Evolutionary conservation across 2,113 vertebrate genomes (phyloP).

Genomic region (Nettapus auritus): DNA sequence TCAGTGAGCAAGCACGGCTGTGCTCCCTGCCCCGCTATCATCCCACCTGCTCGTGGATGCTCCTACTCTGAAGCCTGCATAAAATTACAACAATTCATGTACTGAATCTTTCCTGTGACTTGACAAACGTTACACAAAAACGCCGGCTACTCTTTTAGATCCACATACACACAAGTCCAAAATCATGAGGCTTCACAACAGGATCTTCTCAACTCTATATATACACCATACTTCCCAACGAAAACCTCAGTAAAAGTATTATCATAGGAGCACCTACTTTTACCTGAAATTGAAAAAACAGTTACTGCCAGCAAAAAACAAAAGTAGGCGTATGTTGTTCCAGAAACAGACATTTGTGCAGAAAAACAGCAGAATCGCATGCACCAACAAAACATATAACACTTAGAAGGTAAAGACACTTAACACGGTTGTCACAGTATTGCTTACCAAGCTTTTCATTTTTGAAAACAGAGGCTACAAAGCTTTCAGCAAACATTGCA

Average conservation of each 20-base stretch:
- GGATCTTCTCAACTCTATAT: background rate
- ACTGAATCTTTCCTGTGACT: background rate
- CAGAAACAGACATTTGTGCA: background rate
- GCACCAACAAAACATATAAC: background rate
- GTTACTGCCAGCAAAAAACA: background rate
- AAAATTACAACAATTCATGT: rapidly evolving
- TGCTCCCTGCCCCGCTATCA: background rate
- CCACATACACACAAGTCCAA: background rate
- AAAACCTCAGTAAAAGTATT: background rate
- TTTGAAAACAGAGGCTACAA: background rate
- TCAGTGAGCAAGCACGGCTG: background rate
- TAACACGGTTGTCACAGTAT: rapidly evolving
- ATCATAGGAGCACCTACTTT: background rate
- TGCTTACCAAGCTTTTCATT: background rate
- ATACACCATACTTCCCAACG: rapidly evolving
- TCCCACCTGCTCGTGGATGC: rapidly evolving
- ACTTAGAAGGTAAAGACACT: background rate
- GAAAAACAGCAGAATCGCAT: background rate
- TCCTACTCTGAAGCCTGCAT: background rate
- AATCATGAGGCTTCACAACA: rapidly evolving
- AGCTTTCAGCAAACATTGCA: background rate
- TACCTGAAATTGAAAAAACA: background rate
- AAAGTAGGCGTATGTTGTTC: background rate
- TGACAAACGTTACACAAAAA: background rate
- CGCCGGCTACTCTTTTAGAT: background rate